Conservation (phyloP, 92 coral and sea anemone species). For the Phenganax stokvisi region DNA sequence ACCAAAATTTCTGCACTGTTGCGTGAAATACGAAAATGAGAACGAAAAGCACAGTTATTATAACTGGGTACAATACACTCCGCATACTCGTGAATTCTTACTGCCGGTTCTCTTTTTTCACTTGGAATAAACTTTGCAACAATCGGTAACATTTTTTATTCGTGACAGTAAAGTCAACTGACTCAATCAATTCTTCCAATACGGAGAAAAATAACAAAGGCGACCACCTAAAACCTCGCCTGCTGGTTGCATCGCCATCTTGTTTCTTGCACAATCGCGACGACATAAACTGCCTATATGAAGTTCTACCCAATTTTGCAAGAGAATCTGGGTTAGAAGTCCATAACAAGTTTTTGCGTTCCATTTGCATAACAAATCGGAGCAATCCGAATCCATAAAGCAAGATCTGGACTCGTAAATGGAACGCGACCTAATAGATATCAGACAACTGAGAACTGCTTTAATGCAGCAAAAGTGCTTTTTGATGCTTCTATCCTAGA, state of each 20-base stretch:
- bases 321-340: background rate
- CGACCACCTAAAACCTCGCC: background rate
- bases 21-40: conserved; percentile 51
- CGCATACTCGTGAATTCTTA: conserved; percentile 40
- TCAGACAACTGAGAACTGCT: background rate
- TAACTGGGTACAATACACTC: conserved; percentile 42
- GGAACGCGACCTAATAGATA: background rate
- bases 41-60: conserved; percentile 30
- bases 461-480: too few species aligned
- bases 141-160: conserved; percentile 12
- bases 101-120: conserved; percentile 41
- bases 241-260: background rate
- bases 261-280: background rate
- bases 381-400: background rate
- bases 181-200: background rate
- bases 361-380: conserved; percentile 4
- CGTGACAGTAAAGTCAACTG: background rate
- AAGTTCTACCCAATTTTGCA: background rate
- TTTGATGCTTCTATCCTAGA: too few species aligned
- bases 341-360: background rate
- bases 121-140: conserved; percentile 28
- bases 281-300: background rate
- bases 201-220: conserved; percentile 10
- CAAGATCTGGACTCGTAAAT: background rate
- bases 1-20: conserved; percentile 32